A percentile compares a stretch with the other conserved stretches of the same genome.
Evolutionary conservation across 2,797 vertebrate species (phyloP).

Genomic region (Tapera naevia): DNA sequence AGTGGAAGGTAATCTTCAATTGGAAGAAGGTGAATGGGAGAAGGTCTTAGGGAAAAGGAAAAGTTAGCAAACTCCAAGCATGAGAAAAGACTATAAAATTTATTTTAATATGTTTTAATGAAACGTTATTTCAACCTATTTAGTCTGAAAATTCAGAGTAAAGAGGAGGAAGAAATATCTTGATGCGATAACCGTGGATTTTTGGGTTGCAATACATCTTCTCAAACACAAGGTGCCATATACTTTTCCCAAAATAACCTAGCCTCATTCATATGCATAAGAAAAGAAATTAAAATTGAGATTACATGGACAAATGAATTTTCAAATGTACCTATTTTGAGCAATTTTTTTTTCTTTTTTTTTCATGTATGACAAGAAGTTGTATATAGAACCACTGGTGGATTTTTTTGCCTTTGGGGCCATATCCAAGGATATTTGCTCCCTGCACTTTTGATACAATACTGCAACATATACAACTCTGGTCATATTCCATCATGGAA

Average conservation of each 20-base stretch:
- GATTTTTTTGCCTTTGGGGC: accelerated
- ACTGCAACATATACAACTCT: background rate
- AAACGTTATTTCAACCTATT: background rate
- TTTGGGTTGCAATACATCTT: background rate
- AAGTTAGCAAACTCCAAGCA: background rate
- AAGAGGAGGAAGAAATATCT: background rate
- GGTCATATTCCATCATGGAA: background rate
- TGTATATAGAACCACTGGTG: background rate
- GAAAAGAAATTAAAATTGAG: background rate
- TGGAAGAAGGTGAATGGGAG: too few species aligned
- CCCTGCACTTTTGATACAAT: background rate
- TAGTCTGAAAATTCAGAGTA: background rate
- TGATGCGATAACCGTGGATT: background rate
- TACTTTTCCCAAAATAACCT: background rate
- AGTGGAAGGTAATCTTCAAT: accelerated
- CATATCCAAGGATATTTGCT: too few species aligned
- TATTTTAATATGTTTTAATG: background rate
- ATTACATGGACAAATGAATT: background rate
- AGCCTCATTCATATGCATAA: background rate
- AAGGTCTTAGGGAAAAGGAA: background rate
- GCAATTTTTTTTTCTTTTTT: background rate
- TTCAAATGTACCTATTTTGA: background rate
- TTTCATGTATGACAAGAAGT: background rate
- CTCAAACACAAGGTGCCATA: background rate
- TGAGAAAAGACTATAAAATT: accelerated